A percentile compares a stretch with the other conserved stretches of the same genome.
phyloP scores from a whole-genome alignment of 2,113 vertebrate species.

The Phyllostomus discolor region DNA sequence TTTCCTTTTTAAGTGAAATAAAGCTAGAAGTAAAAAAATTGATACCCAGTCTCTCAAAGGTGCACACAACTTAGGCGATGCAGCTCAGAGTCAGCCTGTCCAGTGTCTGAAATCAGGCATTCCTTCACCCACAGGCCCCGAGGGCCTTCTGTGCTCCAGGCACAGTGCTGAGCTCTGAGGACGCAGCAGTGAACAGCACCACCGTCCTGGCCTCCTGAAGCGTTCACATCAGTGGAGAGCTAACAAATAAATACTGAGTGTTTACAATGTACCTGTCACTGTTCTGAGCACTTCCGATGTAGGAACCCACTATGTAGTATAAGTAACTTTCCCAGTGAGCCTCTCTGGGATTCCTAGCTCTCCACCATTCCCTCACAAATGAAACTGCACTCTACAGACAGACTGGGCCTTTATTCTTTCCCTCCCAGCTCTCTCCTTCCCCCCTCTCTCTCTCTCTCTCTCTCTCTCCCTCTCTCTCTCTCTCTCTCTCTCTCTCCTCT shows the following conservation, averaged over 20 bases:
- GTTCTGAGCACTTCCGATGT: neutral
- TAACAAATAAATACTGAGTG: neutral
- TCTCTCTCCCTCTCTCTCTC: neutral
- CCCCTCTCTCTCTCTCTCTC: neutral
- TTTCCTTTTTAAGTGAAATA: constrained; percentile 1
- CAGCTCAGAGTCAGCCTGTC: neutral
- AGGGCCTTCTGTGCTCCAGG: neutral
- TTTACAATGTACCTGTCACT: neutral
- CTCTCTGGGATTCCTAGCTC: neutral
- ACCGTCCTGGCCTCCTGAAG: neutral
- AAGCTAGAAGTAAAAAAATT: neutral
- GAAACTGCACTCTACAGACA: neutral
- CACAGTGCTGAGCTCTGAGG: neutral
- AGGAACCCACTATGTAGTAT: neutral
- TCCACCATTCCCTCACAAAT: neutral
- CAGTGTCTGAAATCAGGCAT: neutral
- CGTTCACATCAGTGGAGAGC: neutral
- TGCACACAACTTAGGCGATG: neutral
- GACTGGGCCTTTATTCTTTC: neutral
- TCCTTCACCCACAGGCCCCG: neutral
- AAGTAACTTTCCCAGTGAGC: neutral
- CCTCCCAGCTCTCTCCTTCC: neutral
- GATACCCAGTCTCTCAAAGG: neutral
- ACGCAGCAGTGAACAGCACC: neutral
- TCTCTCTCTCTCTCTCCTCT: too few relatives aligned